Evolutionary conservation across 2,888 invertebrate species (phyloP), one percentile per base, ranked within the genome.

Genomic region (Apodemia zela): DNA sequence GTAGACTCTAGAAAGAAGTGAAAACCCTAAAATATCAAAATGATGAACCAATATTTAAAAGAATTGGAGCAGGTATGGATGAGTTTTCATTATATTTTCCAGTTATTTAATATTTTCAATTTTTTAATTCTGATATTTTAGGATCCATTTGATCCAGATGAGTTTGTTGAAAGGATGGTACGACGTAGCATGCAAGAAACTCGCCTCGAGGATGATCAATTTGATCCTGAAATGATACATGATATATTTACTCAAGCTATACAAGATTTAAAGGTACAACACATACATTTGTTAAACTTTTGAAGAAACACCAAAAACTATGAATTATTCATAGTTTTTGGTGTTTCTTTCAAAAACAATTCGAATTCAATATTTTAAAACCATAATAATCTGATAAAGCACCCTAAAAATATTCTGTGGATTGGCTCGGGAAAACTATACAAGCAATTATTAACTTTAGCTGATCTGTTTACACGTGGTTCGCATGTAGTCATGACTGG

Each of bases 61-160:
- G 97, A 97, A 79, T 90, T 97, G 64, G 97, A 97, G 78, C 96
- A 96, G 92, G 97, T 96, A 85, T 78, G 73, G 18, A 15, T 35
- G 6, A 35, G 54, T 78, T 66, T 59, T 62, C 35, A 57, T 42
- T 62, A 25, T 15, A 42, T 25, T 35, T 35, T 49, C 5, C 6
- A 3, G 21, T 17, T 42, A 45, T 29, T 66, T 29, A 8, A 29
- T 42, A 15, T 42, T 49, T 59, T 61, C 54, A 63, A 59, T 57
- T 63, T 61, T 59, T 45, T 49, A 45, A n/a, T 29, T 61, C 63
- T 63, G 51, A n/a, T 60, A 49, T 84, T 87, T 64, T 75, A 99
- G 98, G 98, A 98, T 79, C 98, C 98, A 0, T 99, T 99, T 82
- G 98, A 98, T 90, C 96, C 98, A 13, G 97, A 98, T 77, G 99